Conservation (phyloP, 2,888 invertebrate genomes). For the Eristalis intricaria region DNA sequence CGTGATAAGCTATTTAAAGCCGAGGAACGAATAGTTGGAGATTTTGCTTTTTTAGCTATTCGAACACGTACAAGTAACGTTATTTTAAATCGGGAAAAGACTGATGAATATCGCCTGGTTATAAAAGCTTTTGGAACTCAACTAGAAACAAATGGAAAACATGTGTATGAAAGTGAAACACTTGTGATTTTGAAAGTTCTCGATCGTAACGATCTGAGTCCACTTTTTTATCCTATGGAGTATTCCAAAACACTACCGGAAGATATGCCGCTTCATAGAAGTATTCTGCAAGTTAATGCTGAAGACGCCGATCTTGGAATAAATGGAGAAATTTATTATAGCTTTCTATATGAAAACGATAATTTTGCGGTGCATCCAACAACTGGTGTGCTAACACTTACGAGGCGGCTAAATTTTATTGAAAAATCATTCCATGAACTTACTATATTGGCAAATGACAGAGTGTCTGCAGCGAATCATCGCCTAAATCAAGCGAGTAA, state of each 20-base stretch:
- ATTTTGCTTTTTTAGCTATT: slow-evolving; percentile 96
- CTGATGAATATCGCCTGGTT: slow-evolving; percentile 90
- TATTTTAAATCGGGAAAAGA: slow-evolving; percentile 95
- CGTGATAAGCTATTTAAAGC: slow-evolving; percentile 95
- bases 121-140: slow-evolving; percentile 87
- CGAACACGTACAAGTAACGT: slow-evolving; percentile 94
- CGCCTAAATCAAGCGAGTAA: slow-evolving; percentile 85
- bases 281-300: slow-evolving; percentile 90
- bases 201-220: slow-evolving; percentile 95
- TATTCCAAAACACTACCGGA: slow-evolving; percentile 94
- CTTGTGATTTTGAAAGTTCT: slow-evolving; percentile 87
- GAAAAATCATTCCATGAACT: slow-evolving; percentile 88
- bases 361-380: slow-evolving; percentile 97
- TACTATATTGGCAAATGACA: slow-evolving; percentile 91
- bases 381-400: slow-evolving; percentile 92
- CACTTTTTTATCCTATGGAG: slow-evolving; percentile 94
- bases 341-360: slow-evolving; percentile 90
- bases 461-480: slow-evolving; percentile 84
- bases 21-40: slow-evolving; percentile 93
- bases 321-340: slow-evolving; percentile 98
- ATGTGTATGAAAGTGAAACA: slow-evolving; percentile 87
- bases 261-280: slow-evolving; percentile 92
- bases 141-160: slow-evolving; percentile 83
- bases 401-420: slow-evolving; percentile 88
- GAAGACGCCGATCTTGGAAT: slow-evolving; percentile 98